phyloP scores from a whole-genome alignment of 1,140 invertebrate species.

The Aphelenchoides besseyi region DNA sequence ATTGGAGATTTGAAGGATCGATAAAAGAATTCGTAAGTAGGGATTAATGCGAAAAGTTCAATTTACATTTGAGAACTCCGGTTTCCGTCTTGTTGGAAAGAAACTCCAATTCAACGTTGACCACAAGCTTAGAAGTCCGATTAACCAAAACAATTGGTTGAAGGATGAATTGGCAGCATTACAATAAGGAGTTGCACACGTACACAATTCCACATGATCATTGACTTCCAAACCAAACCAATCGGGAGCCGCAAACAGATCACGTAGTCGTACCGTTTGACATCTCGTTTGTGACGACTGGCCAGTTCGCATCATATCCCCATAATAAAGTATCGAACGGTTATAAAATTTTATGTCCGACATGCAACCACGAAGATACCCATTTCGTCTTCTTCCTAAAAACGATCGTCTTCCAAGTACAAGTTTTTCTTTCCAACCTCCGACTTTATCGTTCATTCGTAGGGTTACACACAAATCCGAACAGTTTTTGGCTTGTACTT shows the following conservation, averaged over 20 bases:
- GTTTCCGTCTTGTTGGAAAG: conserved; percentile 19
- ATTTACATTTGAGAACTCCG: background rate
- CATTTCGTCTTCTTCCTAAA: conserved; percentile 54
- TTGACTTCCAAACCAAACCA: conserved; percentile 49
- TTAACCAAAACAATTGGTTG: background rate
- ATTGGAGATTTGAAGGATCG: background rate
- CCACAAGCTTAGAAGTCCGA: background rate
- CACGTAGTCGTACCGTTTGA: conserved; percentile 36
- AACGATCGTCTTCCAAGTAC: background rate
- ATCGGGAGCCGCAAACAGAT: conserved; percentile 47
- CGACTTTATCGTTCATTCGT: conserved; percentile 60
- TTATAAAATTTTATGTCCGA: conserved; percentile 62
- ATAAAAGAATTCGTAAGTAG: background rate
- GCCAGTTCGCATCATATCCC: conserved; percentile 25
- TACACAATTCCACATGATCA: conserved; percentile 51
- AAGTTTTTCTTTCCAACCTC: conserved; percentile 39
- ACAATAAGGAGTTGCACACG: conserved; percentile 43
- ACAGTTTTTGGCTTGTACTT: conserved; percentile 57
- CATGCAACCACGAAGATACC: conserved; percentile 61
- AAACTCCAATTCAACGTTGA: background rate
- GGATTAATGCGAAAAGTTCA: background rate
- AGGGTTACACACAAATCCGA: conserved; percentile 61
- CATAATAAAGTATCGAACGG: conserved; percentile 46
- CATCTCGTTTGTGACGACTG: conserved; percentile 16
- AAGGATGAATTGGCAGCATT: conserved; percentile 22